phyloP scores from a whole-genome alignment of 2,888 invertebrate genomes.

The Drosophila engyochracea region DNA sequence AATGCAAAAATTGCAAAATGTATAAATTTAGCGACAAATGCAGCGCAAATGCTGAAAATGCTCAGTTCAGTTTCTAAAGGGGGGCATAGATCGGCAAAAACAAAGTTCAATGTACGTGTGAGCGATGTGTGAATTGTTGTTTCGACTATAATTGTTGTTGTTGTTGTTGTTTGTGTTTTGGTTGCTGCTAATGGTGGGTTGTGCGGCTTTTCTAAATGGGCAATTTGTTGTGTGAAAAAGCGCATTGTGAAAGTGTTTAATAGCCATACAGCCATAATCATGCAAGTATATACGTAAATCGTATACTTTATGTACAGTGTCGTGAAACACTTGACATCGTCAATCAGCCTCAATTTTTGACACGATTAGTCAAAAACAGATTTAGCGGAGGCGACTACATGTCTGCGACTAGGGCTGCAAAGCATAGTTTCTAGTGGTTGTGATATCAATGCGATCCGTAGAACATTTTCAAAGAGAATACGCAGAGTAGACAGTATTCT shows the following conservation, averaged over 20 bases:
- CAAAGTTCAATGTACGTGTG: conserved; percentile 77
- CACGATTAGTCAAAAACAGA: conserved; percentile 30
- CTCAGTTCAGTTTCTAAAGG: conserved; percentile 7
- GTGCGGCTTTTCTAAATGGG: conserved; percentile 60
- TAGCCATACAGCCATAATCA: conserved; percentile 20
- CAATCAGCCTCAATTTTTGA: conserved; percentile 68
- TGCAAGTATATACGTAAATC: conserved; percentile 13
- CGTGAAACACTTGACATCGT: conserved; percentile 79
- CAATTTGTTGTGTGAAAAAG: conserved; percentile 62
- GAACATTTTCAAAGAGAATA: background rate
- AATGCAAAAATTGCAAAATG: conserved; percentile 53
- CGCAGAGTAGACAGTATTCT: background rate
- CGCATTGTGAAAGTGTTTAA: conserved; percentile 73
- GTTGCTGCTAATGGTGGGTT: conserved; percentile 21
- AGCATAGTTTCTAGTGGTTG: background rate
- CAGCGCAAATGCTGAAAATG: conserved; percentile 54
- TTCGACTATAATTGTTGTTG: background rate
- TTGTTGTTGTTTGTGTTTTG: background rate
- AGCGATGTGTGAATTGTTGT: conserved; percentile 35
- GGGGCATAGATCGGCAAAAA: conserved; percentile 8
- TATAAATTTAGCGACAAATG: conserved; percentile 72
- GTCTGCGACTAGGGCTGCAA: conserved; percentile 5
- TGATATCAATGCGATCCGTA: background rate
- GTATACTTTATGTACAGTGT: conserved; percentile 10
- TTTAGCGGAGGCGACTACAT: conserved; percentile 22